A percentile compares a stretch with the other conserved stretches of the same genome.
Evolutionary conservation across 1,140 invertebrate genomes (phyloP).

Genomic region (Teleogryllus occipitalis): DNA sequence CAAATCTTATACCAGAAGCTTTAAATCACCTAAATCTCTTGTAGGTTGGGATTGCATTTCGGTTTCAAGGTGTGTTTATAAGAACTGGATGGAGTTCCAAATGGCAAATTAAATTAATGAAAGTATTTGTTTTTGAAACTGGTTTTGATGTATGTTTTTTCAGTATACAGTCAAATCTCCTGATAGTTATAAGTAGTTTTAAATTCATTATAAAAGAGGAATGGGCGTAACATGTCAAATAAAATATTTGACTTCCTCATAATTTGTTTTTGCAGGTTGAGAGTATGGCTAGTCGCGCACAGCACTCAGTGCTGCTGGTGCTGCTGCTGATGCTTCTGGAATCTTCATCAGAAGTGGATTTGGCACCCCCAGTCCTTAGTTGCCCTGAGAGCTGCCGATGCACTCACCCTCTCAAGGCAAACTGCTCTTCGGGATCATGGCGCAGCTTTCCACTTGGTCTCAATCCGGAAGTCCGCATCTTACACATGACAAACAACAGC

Average conservation of each 20-base stretch:
- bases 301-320: background rate
- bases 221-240: background rate
- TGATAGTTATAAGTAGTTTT: too few relatives aligned
- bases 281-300: background rate
- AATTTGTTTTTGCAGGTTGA: background rate
- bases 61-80: too few relatives aligned
- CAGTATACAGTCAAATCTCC: background rate
- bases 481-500: background rate
- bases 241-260: background rate
- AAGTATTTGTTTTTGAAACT: too few relatives aligned
- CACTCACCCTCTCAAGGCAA: background rate
- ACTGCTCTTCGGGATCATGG: background rate
- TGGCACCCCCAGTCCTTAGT: background rate
- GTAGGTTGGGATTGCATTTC: too few relatives aligned
- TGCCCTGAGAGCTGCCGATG: constrained; percentile 6
- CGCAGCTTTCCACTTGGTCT: background rate
- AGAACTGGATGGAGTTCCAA: too few relatives aligned
- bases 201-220: too few relatives aligned
- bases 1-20: too few relatives aligned
- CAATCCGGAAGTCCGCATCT: background rate
- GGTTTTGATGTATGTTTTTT: background rate
- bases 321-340: background rate
- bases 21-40: too few relatives aligned
- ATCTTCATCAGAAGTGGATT: background rate
- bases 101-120: too few relatives aligned